Percentiles rank a stretch among this genome's conserved stretches.
Evolutionary conservation across 2,797 vertebrate species (phyloP).

Genomic region (Propithecus deckenii): DNA sequence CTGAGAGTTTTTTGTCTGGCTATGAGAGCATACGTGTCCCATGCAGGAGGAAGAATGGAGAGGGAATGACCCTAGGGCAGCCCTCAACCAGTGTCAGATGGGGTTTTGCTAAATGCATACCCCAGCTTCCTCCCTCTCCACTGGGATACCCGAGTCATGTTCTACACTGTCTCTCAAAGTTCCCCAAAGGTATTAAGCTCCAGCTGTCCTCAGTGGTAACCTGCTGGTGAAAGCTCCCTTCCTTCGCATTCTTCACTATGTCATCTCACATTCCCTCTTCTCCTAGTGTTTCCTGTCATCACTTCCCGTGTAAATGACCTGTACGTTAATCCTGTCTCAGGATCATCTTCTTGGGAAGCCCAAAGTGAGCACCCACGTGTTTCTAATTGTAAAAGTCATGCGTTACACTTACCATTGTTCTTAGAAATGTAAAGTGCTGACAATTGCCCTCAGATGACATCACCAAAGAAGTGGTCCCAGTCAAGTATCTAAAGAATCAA

Average conservation of each 20-base stretch:
- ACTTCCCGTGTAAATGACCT: background rate
- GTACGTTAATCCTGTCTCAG: background rate
- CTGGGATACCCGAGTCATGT: background rate
- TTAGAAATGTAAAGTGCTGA: slow-evolving; percentile 4
- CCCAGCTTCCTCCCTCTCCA: background rate
- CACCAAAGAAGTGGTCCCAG: background rate
- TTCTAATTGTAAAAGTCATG: background rate
- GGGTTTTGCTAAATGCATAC: background rate
- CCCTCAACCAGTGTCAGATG: background rate
- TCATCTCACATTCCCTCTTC: background rate
- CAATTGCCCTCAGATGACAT: background rate
- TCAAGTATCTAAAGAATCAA: background rate
- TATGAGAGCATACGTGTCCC: background rate
- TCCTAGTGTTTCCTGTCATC: background rate
- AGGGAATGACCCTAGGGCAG: background rate
- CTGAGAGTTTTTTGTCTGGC: background rate
- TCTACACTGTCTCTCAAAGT: background rate
- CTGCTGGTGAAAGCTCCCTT: background rate
- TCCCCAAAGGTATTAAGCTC: background rate
- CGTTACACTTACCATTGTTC: background rate
- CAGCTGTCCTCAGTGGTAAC: too few species aligned
- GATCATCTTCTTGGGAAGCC: background rate
- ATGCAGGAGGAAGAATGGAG: background rate
- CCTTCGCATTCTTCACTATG: background rate
- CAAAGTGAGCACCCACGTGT: background rate